Evolutionary conservation across 1,140 invertebrate genomes (phyloP).

Genomic region (Mylabris phalerata): DNA sequence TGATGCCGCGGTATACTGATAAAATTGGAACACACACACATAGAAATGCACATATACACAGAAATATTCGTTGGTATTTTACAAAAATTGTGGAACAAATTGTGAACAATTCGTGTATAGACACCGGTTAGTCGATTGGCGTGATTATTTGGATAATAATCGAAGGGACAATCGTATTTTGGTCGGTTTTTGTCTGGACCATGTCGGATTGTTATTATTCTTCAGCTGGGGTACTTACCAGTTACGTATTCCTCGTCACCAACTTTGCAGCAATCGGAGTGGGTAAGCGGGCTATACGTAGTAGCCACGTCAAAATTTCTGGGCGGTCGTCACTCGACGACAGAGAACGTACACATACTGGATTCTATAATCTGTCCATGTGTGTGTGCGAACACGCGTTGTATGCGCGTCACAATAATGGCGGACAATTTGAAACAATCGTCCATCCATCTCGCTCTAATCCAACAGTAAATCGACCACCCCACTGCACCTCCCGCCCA

Average conservation of each 20-base stretch:
- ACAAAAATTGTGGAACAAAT: too few species aligned
- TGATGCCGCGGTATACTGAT: too few species aligned
- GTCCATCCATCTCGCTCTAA: too few species aligned
- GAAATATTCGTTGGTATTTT: too few species aligned
- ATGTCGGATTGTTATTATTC: conserved; percentile 61
- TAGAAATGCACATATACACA: too few species aligned
- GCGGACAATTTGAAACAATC: conserved; percentile 18
- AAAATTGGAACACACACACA: too few species aligned
- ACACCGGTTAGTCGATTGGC: too few species aligned
- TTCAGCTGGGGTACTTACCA: conserved; percentile 70
- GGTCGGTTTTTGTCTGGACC: conserved; percentile 40
- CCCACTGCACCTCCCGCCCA: not conserved
- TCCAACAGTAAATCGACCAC: not conserved
- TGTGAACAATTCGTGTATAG: too few species aligned
- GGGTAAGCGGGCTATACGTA: conserved; percentile 87
- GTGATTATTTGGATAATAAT: conserved; percentile 22
- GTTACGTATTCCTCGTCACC: conserved; percentile 92
- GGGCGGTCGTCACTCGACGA: conserved; percentile 80
- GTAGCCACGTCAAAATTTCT: conserved; percentile 89
- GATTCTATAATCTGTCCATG: too few species aligned
- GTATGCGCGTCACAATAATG: conserved; percentile 62
- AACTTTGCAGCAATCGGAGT: conserved; percentile 86
- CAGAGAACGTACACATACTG: conserved; percentile 12
- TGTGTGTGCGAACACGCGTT: conserved; percentile 42
- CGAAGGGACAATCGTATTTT: conserved; percentile 18